Evolutionary conservation across 1,140 invertebrate genomes (phyloP), one percentile per base, ranked within the genome.

Genomic region (Parapsyche elsis): DNA sequence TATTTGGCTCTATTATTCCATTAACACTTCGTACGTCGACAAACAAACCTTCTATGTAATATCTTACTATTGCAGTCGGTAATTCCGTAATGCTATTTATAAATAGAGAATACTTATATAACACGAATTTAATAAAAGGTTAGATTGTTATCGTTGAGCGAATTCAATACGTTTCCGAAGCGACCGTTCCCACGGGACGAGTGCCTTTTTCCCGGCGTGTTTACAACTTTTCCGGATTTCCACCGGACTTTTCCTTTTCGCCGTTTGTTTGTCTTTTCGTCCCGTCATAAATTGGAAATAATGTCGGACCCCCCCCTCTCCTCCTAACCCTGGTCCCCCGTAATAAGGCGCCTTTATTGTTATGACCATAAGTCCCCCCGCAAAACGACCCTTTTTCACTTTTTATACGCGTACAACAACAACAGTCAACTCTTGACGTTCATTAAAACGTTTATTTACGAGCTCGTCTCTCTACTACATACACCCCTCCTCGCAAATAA

Each of bases 221-320:
- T 77, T 77, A 77, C 75, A 77, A 77, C 75, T 64, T 46, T 73
- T 67, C 46, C 49, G 24, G 49, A 46, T 75, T 53, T 57, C 23
- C 49, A 9, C 16, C 24, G 74, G 67, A 24, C 19, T 75, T 57
- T 71, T 61, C 59, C 59, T 67, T 26, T 67, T 23, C 24, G 21
- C 64, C 64, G 71, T 14, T 61, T 76, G 45, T 77, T 78, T 71
- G 61, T 70, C 49, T 71, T 26, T 9, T 14, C 9, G 64, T 67
- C 64, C 74, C 64, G 24, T 71, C 67, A 71, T 78, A 78, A 78
- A 78, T 78, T 78, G 77, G 77, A 78, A 78, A 78, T 70, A 78
- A 78, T 78, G 76, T 78, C 57, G 16, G 57, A 53, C 49, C 49
- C 49, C 1, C 49, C 12, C 16, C 30, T 38, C 30, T 7, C 30